Conservation (phyloP, 2,113 vertebrate species). For the Pollachius pollachius region DNA sequence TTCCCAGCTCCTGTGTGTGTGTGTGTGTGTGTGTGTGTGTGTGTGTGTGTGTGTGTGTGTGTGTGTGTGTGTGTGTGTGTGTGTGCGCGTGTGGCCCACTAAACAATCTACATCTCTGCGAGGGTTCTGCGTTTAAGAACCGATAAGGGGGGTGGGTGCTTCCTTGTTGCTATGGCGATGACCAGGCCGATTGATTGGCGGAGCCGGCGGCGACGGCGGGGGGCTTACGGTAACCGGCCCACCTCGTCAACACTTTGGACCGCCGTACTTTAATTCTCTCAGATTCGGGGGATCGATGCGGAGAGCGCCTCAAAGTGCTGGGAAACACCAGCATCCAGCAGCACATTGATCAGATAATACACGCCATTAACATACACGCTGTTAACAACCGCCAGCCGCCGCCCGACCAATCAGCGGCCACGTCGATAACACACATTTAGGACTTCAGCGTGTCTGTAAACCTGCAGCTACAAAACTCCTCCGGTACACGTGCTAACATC, state of each 20-base stretch:
- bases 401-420: conserved; percentile 23
- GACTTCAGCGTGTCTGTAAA: conserved; percentile 70
- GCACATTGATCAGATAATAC: conserved; percentile 74
- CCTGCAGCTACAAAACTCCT: conserved; percentile 37
- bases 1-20: too few relatives aligned
- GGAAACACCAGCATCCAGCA: conserved; percentile 60
- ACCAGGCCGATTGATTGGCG: not conserved
- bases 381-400: conserved; percentile 67
- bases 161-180: conserved; percentile 2
- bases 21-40: too few relatives aligned
- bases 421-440: conserved; percentile 61
- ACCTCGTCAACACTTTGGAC: conserved; percentile 36
- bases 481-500: conserved; percentile 33
- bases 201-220: conserved; percentile 14
- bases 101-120: not conserved
- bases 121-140: too few relatives aligned
- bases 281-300: conserved; percentile 69
- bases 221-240: conserved; percentile 20
- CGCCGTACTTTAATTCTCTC: conserved; percentile 64
- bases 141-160: not conserved
- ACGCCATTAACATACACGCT: conserved; percentile 77
- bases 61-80: too few relatives aligned
- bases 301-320: conserved; percentile 69
- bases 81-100: too few relatives aligned
- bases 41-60: too few relatives aligned